phyloP scores from a whole-genome alignment of 2,888 invertebrate species.

The Desoria tigrina region DNA sequence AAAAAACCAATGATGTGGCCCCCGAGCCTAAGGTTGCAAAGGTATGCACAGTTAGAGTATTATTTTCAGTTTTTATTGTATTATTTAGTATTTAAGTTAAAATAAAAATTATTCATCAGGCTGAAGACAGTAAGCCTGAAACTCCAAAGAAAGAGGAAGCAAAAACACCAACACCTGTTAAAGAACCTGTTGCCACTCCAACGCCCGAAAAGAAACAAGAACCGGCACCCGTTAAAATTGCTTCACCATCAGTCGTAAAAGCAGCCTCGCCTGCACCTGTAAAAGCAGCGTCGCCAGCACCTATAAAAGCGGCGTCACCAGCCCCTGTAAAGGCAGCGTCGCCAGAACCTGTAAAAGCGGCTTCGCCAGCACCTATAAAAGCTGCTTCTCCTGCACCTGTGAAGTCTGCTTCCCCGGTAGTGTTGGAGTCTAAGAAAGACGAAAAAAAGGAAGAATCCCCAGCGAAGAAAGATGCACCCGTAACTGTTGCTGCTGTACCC shows the following conservation, averaged over 20 bases:
- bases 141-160: slow-evolving; percentile 25
- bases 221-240: slow-evolving; percentile 22
- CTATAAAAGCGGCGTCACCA: slow-evolving; percentile 12
- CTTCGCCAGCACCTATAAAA: slow-evolving; percentile 8
- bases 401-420: slow-evolving; percentile 19
- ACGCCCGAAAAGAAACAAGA: slow-evolving; percentile 16
- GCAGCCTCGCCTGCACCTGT: slow-evolving; percentile 16
- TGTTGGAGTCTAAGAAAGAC: slow-evolving; percentile 41
- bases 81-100: no score
- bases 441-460: slow-evolving; percentile 24
- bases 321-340: slow-evolving; percentile 18
- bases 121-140: slow-evolving; percentile 26
- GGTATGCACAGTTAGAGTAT: background rate
- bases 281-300: slow-evolving; percentile 13
- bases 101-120: background rate
- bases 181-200: slow-evolving; percentile 22
- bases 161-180: slow-evolving; percentile 22
- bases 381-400: slow-evolving; percentile 15
- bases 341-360: slow-evolving; percentile 18
- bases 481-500: slow-evolving; percentile 24
- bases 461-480: slow-evolving; percentile 16
- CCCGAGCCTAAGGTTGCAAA: slow-evolving; percentile 19
- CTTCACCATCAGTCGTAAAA: slow-evolving; percentile 11
- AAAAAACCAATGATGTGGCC: slow-evolving; percentile 26
- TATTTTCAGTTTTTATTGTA: background rate